These are phyloP conservation scores for Bedellia somnulentella DNA, from an alignment of 2,888 invertebrate species.

Conservation along the genomic window DNA sequence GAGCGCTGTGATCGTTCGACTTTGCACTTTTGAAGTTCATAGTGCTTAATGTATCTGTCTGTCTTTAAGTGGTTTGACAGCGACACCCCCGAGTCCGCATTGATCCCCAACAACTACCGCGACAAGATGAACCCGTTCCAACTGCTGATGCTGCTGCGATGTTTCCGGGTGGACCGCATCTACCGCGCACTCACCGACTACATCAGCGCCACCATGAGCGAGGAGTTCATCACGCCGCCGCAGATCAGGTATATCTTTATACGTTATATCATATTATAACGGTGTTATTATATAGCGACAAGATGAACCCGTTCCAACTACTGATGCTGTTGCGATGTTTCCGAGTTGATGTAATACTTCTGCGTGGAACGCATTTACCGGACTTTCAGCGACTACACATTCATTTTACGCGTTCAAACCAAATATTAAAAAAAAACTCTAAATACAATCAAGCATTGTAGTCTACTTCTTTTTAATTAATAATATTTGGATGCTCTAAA, in stretches of 20 bases:
- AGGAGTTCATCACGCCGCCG: slow-evolving; percentile 87
- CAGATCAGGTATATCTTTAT: slow-evolving; percentile 69
- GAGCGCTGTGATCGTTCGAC: too few species aligned
- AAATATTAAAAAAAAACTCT: too few species aligned
- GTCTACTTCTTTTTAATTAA: too few species aligned
- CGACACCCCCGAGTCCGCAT: slow-evolving; percentile 83
- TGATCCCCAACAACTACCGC: slow-evolving; percentile 74
- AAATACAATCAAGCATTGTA: too few species aligned
- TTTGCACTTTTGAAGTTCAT: too few species aligned
- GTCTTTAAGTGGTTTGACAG: slow-evolving; percentile 88
- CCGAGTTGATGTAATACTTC: slow-evolving; percentile 85
- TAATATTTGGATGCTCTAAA: too few species aligned
- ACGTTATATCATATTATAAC: too few species aligned
- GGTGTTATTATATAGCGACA: too few species aligned
- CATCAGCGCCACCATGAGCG: slow-evolving; percentile 81
- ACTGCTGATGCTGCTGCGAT: slow-evolving; percentile 80
- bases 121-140: slow-evolving; percentile 66
- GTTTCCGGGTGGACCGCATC: slow-evolving; percentile 87
- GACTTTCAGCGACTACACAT: slow-evolving; percentile 82
- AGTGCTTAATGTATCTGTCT: too few species aligned
- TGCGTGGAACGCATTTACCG: slow-evolving; percentile 85
- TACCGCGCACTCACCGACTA: slow-evolving; percentile 84
- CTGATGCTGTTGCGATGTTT: slow-evolving; percentile 88
- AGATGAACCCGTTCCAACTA: slow-evolving; percentile 66
- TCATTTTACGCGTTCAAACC: too few species aligned